Percentiles rank a stretch among this genome's conserved stretches.
Conservation (phyloP, 1,140 invertebrate genomes). For the Drosophila watanabei region DNA sequence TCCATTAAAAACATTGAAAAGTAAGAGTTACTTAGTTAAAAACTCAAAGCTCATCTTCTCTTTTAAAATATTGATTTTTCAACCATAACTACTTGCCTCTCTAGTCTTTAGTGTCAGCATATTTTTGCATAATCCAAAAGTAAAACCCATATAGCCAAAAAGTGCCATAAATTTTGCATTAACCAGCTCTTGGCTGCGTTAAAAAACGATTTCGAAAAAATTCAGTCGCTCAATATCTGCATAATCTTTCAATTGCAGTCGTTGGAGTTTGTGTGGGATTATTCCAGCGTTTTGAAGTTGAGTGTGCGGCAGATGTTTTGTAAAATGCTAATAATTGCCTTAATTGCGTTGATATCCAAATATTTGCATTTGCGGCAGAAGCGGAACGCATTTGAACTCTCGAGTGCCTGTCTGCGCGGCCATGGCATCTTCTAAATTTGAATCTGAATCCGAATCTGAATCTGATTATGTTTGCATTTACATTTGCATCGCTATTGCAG, state of each 20-base stretch:
- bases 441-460: conserved; percentile 24
- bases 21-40: too few relatives aligned
- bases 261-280: conserved; percentile 20
- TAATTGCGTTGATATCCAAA: conserved; percentile 67
- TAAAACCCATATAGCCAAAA: conserved; percentile 6
- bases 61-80: background rate
- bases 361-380: conserved; percentile 47
- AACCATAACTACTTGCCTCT: background rate
- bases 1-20: too few relatives aligned
- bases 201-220: conserved; percentile 15
- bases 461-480: conserved; percentile 58
- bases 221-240: conserved; percentile 21
- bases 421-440: conserved; percentile 29
- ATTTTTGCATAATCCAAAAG: background rate
- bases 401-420: conserved; percentile 49
- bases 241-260: conserved; percentile 49
- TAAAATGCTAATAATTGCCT: conserved; percentile 61
- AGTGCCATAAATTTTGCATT: conserved; percentile 35
- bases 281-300: conserved; percentile 28
- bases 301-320: conserved; percentile 56
- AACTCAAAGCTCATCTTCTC: background rate
- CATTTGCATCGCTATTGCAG: conserved; percentile 28
- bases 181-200: conserved; percentile 29
- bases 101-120: background rate
- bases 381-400: conserved; percentile 66